Evolutionary conservation across 2,888 invertebrate genomes (phyloP).

Genomic region (Peribatodes rhomboidaria): DNA sequence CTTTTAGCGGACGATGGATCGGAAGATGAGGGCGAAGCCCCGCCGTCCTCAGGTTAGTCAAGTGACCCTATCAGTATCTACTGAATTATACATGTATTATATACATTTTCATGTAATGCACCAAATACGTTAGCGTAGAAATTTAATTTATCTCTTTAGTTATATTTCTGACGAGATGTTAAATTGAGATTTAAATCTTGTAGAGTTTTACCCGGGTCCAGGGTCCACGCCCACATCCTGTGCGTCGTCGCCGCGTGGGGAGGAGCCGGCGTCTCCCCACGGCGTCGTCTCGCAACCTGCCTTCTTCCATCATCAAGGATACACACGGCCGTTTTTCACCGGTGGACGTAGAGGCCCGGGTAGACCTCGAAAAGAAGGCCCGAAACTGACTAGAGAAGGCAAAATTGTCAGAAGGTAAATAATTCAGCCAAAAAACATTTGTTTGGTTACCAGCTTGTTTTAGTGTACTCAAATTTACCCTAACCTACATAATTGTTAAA

Average conservation of each 20-base stretch:
- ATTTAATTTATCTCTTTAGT: too few species aligned
- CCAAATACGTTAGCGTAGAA: background rate
- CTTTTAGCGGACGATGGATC: constrained; percentile 91
- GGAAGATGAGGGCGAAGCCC: constrained; percentile 91
- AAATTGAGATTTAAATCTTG: background rate
- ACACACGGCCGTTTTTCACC: constrained; percentile 79
- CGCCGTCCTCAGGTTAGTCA: constrained; percentile 85
- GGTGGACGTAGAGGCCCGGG: constrained; percentile 91
- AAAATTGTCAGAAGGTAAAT: constrained; percentile 81
- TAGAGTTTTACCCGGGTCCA: constrained; percentile 86
- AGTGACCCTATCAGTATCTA: background rate
- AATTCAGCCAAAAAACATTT: background rate
- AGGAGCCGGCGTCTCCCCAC: constrained; percentile 88
- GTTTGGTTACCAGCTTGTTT: too few species aligned
- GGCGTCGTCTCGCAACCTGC: constrained; percentile 70
- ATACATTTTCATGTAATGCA: background rate
- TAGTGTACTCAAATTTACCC: too few species aligned
- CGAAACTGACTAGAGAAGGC: constrained; percentile 80
- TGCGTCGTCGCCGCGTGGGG: constrained; percentile 88
- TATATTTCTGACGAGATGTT: background rate
- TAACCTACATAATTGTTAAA: too few species aligned
- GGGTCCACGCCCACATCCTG: constrained; percentile 89
- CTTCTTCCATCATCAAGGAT: constrained; percentile 80
- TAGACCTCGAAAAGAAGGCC: constrained; percentile 92
- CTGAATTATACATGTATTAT: background rate